These are phyloP conservation scores for Chelonus insularis DNA, from an alignment of 1,140 invertebrate species.

Conservation along the genomic window DNA sequence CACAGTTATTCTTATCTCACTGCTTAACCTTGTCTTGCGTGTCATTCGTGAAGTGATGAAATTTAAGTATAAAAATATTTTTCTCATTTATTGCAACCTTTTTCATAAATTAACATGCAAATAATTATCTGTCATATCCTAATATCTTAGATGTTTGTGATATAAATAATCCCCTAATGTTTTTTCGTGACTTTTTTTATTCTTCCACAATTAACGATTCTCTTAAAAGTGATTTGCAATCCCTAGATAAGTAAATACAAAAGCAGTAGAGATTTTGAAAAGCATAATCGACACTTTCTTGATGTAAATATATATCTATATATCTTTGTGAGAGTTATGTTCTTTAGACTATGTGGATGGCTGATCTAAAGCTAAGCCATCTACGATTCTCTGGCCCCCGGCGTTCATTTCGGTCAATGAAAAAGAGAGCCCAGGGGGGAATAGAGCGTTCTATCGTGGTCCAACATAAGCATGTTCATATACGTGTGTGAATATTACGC, in stretches of 20 bases:
- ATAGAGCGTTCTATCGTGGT: not conserved
- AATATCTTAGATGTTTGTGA: too few relatives aligned
- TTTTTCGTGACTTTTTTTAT: too few relatives aligned
- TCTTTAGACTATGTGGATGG: not conserved
- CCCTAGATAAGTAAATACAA: too few relatives aligned
- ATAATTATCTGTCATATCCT: too few relatives aligned
- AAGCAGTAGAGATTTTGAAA: too few relatives aligned
- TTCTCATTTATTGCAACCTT: not conserved
- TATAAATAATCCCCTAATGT: too few relatives aligned
- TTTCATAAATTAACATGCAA: not conserved
- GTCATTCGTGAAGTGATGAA: slow-evolving; percentile 22
- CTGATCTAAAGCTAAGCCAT: not conserved
- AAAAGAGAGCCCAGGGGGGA: slow-evolving; percentile 17
- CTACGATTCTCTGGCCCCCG: not conserved
- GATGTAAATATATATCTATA: too few relatives aligned
- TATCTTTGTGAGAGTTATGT: slow-evolving; percentile 6
- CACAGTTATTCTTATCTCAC: not conserved
- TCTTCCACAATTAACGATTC: too few relatives aligned
- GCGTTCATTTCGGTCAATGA: slow-evolving; percentile 25
- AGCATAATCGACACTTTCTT: too few relatives aligned
- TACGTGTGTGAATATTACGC: slow-evolving; percentile 4
- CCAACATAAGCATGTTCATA: not conserved
- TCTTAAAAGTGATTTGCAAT: too few relatives aligned
- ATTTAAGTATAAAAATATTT: slow-evolving; percentile 32
- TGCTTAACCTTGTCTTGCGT: not conserved